Evolutionary conservation across 2,113 vertebrate species (phyloP), one percentile per base, ranked within the genome.

Genomic region (Drymodes brunneopygia): DNA sequence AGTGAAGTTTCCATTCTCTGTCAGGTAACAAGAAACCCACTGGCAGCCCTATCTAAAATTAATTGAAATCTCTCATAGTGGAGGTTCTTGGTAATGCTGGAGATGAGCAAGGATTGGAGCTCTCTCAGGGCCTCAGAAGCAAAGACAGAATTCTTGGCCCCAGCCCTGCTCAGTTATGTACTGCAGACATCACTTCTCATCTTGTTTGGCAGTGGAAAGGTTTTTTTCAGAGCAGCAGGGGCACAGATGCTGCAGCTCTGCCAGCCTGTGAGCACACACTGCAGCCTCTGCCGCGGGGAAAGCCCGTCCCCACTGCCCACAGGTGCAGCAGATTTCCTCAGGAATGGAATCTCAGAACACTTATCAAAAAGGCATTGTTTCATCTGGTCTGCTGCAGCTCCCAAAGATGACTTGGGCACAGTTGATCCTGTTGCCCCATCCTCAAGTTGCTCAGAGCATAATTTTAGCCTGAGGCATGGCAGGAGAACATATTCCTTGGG

Each of bases 361-460:
- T 83, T 36, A 31, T 21, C 23, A 17, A 51, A 81, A 87, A 51
- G 15, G 1, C 2, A 0, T 29, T 53, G 28, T 45, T 45, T n/a
- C 1, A 0, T 9, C 33, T 45, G 54, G 23, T 23, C 54, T 91
- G 15, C 45, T 31, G 23, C 31, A 72, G 50, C 14, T 80, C 62
- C 35, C 0, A 0, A 33, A 36, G 58, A 12, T 56, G 58, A 75
- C 36, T 11, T 33, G 40, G 62, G 31, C 81, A 65, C 12, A 42
- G 21, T 0, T 90, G 45, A 57, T 53, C 25, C 19, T 23, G 11
- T 38, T 1, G 0, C 17, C 35, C 0, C 0, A 7, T 61, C 10
- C 27, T 74, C 27, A 31, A 9, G 51, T 33, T 56, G 20, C 66
- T 75, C 5, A 1, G 57, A 48, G 58, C 40, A n/a, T 19, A 48